These are phyloP conservation scores for Pseudachorutes palmiensis DNA, from an alignment of 1,140 invertebrate genomes.

Conservation along the genomic window DNA sequence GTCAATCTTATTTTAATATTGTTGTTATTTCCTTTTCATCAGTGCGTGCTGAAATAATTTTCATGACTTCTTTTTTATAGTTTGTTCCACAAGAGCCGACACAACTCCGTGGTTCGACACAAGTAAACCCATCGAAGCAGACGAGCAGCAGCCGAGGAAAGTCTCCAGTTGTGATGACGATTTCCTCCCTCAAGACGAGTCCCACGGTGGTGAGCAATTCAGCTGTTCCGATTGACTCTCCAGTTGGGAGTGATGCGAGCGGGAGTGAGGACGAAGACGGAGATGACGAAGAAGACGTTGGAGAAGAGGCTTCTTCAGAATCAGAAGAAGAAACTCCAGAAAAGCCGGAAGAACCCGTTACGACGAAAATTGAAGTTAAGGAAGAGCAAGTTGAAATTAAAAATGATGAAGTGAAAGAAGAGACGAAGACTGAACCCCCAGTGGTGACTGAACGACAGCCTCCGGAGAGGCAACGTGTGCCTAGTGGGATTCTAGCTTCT, in stretches of 20 bases:
- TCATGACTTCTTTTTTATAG: constrained; percentile 12
- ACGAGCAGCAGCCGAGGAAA: constrained; percentile 12
- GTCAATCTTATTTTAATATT: constrained; percentile 9
- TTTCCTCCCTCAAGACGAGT: constrained; percentile 35
- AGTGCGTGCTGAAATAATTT: background rate
- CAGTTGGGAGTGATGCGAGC: background rate
- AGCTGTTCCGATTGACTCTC: background rate
- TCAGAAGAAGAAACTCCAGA: constrained; percentile 11
- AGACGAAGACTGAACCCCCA: constrained; percentile 24
- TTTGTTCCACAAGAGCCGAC: constrained; percentile 24
- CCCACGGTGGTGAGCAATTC: constrained; percentile 33
- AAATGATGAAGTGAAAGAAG: constrained; percentile 39
- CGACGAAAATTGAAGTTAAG: constrained; percentile 12
- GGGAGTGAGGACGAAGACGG: constrained; percentile 21
- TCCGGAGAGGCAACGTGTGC: constrained; percentile 15
- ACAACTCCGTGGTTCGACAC: constrained; percentile 5
- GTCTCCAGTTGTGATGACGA: constrained; percentile 30
- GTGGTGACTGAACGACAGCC: constrained; percentile 18
- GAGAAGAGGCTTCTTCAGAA: constrained; percentile 9
- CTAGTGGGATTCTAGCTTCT: constrained; percentile 22
- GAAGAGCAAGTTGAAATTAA: background rate
- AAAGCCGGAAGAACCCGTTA: constrained; percentile 39
- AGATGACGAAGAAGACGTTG: too few species aligned
- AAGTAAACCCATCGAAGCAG: constrained; percentile 1
- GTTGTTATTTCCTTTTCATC: too few species aligned